Evolutionary conservation across 2,888 invertebrate genomes (phyloP).

Genomic region (Calliopum simillimum): DNA sequence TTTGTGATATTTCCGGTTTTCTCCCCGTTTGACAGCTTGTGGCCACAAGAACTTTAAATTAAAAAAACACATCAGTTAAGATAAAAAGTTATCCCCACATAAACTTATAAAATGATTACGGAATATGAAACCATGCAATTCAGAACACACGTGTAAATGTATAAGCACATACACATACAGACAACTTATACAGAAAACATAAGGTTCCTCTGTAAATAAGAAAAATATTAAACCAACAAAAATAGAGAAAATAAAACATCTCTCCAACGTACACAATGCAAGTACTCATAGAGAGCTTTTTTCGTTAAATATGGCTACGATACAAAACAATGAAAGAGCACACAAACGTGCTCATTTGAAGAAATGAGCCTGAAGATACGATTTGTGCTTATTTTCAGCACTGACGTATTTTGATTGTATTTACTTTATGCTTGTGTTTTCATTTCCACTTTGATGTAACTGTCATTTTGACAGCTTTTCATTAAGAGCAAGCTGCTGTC

Average conservation of each 20-base stretch:
- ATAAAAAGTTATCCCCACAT: neutral
- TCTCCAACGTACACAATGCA: no score
- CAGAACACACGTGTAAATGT: neutral
- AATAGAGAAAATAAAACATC: neutral
- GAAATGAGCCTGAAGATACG: no score
- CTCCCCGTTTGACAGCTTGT: no score
- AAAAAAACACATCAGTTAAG: constrained; percentile 23
- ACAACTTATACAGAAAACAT: neutral
- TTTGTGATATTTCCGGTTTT: no score
- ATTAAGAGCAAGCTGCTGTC: neutral
- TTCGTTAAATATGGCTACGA: no score
- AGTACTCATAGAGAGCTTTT: no score
- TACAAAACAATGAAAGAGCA: no score
- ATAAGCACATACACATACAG: neutral
- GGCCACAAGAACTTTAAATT: neutral
- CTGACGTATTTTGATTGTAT: no score
- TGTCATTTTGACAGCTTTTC: constrained; percentile 22
- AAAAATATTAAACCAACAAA: neutral
- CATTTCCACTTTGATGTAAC: neutral
- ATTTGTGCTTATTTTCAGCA: no score
- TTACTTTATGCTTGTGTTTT: no score
- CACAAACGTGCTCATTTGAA: no score
- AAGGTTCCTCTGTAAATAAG: neutral
- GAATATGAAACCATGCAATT: neutral
- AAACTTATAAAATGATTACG: neutral